These are phyloP conservation scores for Oreortyx pictus DNA, from an alignment of 2,797 vertebrate genomes.

Conservation along the genomic window DNA sequence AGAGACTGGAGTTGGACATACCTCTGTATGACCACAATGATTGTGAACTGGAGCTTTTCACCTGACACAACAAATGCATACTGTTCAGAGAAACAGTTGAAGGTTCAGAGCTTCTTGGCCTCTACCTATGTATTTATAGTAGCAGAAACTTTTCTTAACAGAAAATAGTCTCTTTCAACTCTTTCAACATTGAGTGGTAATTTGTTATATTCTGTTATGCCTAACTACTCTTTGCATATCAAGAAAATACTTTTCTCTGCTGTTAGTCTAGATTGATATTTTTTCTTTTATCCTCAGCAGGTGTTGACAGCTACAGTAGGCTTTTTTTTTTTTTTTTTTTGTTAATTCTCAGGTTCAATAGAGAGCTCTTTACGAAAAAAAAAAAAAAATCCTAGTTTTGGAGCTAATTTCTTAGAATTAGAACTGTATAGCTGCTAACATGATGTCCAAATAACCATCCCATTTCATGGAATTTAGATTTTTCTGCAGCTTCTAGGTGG, in stretches of 20 bases:
- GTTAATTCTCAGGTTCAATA: not conserved
- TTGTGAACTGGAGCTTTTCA: not conserved
- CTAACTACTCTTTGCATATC: not conserved
- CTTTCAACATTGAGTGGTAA: not conserved
- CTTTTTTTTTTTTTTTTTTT: too few relatives aligned
- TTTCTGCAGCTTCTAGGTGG: not conserved
- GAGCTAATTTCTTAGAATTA: not conserved
- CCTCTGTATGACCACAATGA: not conserved
- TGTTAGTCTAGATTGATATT: not conserved
- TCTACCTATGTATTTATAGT: not conserved
- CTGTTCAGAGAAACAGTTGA: not conserved
- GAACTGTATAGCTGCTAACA: not conserved
- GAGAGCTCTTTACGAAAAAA: not conserved
- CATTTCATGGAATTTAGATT: not conserved
- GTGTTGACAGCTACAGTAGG: not conserved
- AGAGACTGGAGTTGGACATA: fast-evolving
- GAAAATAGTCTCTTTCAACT: not conserved
- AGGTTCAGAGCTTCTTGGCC: not conserved
- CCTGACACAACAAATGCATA: not conserved
- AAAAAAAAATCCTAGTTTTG: not conserved
- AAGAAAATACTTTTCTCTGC: not conserved
- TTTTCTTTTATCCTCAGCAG: not conserved
- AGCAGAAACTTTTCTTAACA: not conserved
- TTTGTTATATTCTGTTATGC: not conserved
- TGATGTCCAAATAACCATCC: not conserved